A percentile compares a stretch with the other conserved stretches of the same genome.
phyloP scores from a whole-genome alignment of 2,113 vertebrate genomes.

The Oophaga pumilio region DNA sequence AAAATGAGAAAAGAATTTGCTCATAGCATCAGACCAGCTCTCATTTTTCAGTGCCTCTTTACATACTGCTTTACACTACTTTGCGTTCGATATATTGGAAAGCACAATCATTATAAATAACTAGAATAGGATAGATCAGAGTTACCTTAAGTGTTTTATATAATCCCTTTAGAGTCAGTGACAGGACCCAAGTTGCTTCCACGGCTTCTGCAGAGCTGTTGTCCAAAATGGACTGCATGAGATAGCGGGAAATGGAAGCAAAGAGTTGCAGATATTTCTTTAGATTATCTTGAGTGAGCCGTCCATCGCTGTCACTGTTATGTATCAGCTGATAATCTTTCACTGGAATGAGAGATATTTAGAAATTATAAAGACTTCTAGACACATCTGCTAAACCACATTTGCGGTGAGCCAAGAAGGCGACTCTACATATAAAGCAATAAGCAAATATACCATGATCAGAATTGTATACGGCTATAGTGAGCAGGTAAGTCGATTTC shows the following conservation, averaged over 20 bases:
- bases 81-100: no score
- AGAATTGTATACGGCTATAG: neutral
- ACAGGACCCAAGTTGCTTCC: constrained; percentile 94
- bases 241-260: constrained; percentile 84
- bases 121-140: no score
- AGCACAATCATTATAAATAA: no score
- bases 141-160: constrained; percentile 91
- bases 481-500: neutral
- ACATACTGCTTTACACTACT: no score
- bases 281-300: constrained; percentile 72
- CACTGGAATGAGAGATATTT: constrained; percentile 69
- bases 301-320: constrained; percentile 73
- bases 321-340: constrained; percentile 94
- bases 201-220: constrained; percentile 83
- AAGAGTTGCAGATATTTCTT: constrained; percentile 87
- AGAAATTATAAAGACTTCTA: neutral
- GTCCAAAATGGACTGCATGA: constrained; percentile 84
- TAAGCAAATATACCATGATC: neutral
- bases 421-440: neutral
- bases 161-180: constrained; percentile 90
- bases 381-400: neutral
- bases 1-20: no score
- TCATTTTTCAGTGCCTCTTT: no score
- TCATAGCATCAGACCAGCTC: no score
- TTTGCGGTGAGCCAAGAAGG: no score